Base-by-base conservation (phyloP, 2,888 invertebrate species). In the Drosophila sordidula region DNA sequence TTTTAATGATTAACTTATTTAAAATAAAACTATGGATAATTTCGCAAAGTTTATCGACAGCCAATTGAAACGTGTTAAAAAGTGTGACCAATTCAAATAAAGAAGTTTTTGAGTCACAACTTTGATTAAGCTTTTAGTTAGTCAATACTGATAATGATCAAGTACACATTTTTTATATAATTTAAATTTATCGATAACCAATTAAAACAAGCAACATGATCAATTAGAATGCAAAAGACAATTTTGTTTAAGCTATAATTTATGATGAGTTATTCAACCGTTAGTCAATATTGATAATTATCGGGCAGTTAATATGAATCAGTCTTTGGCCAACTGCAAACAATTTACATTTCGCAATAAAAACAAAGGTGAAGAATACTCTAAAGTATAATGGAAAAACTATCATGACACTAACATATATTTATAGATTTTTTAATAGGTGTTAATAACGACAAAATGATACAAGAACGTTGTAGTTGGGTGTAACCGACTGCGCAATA, bases 241-340 rank as follows among this genome's bases (percentile, higher is more conserved):
- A 12, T 12, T 34, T 4, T 4, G 8, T 6, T 8, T 14, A 5
- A 16, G 8, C 38, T 39, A 4, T 12, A 11, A 32, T 34, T 34
- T 34, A 11, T 12, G 0, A 14, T 39, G 2, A 6, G 38, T 14
- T 39, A 14, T 39, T 14, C 8, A 39, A 56, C 44, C 54, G 29
- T 42, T 29, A 52, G 34, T 38, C 49, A 49, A 44, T 44, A n/a
- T 18, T 47, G 46, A 50, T 59, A 59, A 69, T 39, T 49, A 39
- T 45, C 12, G 12, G 5, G 12, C 34, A 4, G 34, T 12, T 34
- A 34, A 34, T 4, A 34, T 34, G 52, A 52, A 18, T 61, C 52
- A 65, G 46, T 65, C 47, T 54, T 61, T 38, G 36, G 25, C 18
- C 14, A 39, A 39, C 12, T 12, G 34, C 34, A 34, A 11, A 12